Base-by-base conservation (phyloP, 2,113 vertebrate species). In the Semicossyphus pulcher region DNA sequence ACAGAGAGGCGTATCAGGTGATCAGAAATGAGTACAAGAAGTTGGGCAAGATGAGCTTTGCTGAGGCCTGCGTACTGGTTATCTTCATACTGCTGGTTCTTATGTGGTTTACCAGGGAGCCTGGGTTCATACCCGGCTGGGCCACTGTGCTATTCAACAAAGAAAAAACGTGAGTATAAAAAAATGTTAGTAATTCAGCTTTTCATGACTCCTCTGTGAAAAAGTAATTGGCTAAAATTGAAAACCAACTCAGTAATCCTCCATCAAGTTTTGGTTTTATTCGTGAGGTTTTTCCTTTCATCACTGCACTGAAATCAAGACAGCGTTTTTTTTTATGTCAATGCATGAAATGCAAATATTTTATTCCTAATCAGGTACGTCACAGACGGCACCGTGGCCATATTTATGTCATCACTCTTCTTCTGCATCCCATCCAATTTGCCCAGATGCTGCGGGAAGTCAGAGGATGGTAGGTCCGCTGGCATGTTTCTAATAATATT, bases 51-150 rank as follows among this genome's bases (percentile, higher is more conserved):
- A 95, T 98, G 93, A 91, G 0, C 18, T 97, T 96, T 53, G 93
- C 95, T 1, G 97, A 98, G 86, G 82, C 37, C 12, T 76, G 73
- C 5, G 86, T 97, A 74, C 85, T 92, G 14, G 0, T 66, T 23
- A 76, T 97, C 65, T 98, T 98, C n/a, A 0, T 87, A 4, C 2
- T 91, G 16, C 58, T 98, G 90, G 95, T 97, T 18, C 1, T 95
- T n/a, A 88, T 98, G 39, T 98, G 97, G 97, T 98, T 98, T 72
- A 96, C 95, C 1, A 91, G 96, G 61, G 95, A 97, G 0, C 97
- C 96, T 0, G 97, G 96, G 0, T 97, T 98, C 87, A 94, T 96
- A 61, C 83, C 71, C 0, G 96, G 97, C 14, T 98, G 97, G 97
- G 95, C 93, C 49, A 89, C 79, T 0, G 56, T 89, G 52, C 86